Base-by-base conservation (phyloP, 2,888 invertebrate species). In the Melanchra persicariae region DNA sequence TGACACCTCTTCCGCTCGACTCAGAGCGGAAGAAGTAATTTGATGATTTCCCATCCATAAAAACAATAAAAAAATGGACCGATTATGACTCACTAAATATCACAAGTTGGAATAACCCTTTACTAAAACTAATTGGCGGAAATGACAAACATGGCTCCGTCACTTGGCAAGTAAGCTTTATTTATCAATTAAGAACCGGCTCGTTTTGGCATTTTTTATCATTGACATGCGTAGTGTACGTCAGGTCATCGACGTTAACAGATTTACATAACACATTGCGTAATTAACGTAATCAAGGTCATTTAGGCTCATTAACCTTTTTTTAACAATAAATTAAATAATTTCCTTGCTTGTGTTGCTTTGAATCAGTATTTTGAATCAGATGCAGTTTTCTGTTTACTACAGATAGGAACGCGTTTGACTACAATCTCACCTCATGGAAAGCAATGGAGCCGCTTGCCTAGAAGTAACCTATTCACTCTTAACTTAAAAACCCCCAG, bases 261-360 rank as follows among this genome's bases (percentile, higher is more conserved):
- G 49, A 58, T 82, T 71, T 71, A 63, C 54, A 59, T 78, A 65
- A 77, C 10, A 19, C 40, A 55, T 70, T 72, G 12, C 62, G 72
- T 66, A 62, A 77, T 51, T 43, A 59, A 26, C 12, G 78, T 45
- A 60, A 82, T 78, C 73, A 79, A 82, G 79, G 82, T 60, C 34
- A 66, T 59, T 55, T 62, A n/a, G n/a, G 59, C 10, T 49, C 52
- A 72, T 54, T 79, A 43, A 71, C 59, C 65, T 70, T 77, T 70
- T n/a, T 49, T 30, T 62, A 49, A 52, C 12, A 64, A 77, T 34
- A n/a, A 61, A 78, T 57, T 51, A 8, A 51, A 52, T 22, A 5
- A 19, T 63, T n/a, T 15, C 26, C 17, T 15, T 30, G 30, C 30
- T 30, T 3, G 30, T 30, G 30, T 30, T 30, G 1, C 30, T 30